Evolutionary conservation across 2,888 invertebrate genomes (phyloP), one percentile per base, ranked within the genome.

Genomic region (Bombyx huttoni): DNA sequence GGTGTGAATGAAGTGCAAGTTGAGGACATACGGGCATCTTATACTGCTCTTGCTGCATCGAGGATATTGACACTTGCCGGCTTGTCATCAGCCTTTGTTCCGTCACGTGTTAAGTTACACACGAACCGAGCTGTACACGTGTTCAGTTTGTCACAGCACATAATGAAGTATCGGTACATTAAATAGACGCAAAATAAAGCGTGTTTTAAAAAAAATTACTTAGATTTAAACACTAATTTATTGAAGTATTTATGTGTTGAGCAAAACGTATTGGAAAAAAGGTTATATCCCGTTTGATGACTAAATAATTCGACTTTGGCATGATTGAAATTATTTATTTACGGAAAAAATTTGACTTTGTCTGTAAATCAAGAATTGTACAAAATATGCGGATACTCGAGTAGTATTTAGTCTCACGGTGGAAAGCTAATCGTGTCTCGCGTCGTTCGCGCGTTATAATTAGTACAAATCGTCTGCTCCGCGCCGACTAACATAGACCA

Each of bases 401-500:
- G 24, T 24, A 24, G 24, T 24, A 61, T 67, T 67, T 61, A 63
- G 62, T 59, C 73, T 64, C 64, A 63, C 67, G 76, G 70, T 74
- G 72, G 75, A 77, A 78, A 81, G 81, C 81, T 84, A 84, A 85
- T 83, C 81, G 78, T 68, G 75, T 75, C 75, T 73, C 69, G 72
- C 72, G 70, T 74, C 79, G 75, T 77, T 84, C 85, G 81, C 85
- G 85, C 86, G 85, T 84, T 79, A 85, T 86, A 86, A 88, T 88
- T 84, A 84, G 83, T 86, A 88, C 84, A 88, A 87, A 86, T 85
- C 75, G 86, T 76, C 73, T 80, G 71, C 72, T 72, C 58, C 65
- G 60, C 60, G 68, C 65, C 65, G 70, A 56, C 58, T 53, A 48
- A 49, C 55, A 52, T 62, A 81, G 82, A 75, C 51, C 57, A 66